Evolutionary conservation across 2,113 vertebrate genomes (phyloP).

Genomic region (Diadophis punctatus): DNA sequence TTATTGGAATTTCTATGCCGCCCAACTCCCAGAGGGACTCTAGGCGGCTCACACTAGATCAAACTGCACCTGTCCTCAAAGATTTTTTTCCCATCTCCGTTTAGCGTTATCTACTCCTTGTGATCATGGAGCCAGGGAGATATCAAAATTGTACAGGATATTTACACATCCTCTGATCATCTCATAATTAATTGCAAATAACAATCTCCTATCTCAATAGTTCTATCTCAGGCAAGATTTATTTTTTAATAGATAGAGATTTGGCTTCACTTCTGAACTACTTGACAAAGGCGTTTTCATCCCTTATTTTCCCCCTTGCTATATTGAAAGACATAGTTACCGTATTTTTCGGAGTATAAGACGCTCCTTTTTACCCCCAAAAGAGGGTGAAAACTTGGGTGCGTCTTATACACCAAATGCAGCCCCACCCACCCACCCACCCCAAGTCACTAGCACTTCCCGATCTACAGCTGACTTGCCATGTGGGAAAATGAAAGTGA

Average conservation of each 20-base stretch:
- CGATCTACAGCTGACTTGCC: too few species aligned
- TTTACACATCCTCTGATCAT: not conserved
- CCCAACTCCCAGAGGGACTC: too few species aligned
- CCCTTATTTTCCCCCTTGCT: accelerated
- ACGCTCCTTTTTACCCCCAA: too few species aligned
- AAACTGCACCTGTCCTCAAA: not conserved
- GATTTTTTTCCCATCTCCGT: not conserved
- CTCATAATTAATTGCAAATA: not conserved
- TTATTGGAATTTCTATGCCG: too few species aligned
- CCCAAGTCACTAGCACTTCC: too few species aligned
- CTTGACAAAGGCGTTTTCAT: not conserved
- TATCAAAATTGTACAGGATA: not conserved
- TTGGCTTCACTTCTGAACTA: not conserved
- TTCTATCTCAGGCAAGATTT: not conserved
- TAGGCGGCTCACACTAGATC: too few species aligned
- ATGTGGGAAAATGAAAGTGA: too few species aligned
- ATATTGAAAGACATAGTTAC: not conserved
- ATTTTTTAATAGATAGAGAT: not conserved
- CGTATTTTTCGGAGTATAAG: too few species aligned
- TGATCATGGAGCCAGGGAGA: not conserved
- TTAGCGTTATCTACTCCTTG: not conserved
- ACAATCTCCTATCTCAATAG: not conserved
- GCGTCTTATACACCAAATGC: too few species aligned
- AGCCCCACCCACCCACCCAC: too few species aligned
- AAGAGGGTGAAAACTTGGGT: too few species aligned